Evolutionary conservation across 2,113 vertebrate genomes (phyloP).

Genomic region (Melospiza georgiana): DNA sequence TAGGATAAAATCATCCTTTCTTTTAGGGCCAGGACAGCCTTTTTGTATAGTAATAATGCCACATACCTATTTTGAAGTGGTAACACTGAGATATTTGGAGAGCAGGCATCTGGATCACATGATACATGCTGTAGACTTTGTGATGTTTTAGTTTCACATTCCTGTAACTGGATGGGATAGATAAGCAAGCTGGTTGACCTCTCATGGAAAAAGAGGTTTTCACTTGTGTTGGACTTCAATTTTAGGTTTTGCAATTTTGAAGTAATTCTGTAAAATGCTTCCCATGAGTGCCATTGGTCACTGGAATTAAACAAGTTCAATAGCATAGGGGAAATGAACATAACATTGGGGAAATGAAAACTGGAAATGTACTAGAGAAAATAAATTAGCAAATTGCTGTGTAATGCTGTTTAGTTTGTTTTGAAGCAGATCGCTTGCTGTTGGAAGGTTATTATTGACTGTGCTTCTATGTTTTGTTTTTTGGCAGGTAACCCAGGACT

Average conservation of each 20-base stretch:
- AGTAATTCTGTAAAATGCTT: neutral
- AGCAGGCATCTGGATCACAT: neutral
- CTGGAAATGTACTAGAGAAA: neutral
- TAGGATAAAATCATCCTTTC: neutral
- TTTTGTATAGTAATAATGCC: neutral
- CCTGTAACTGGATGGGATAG: neutral
- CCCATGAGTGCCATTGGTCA: neutral
- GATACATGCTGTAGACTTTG: neutral
- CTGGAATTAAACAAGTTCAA: neutral
- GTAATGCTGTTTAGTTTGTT: neutral
- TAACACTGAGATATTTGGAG: neutral
- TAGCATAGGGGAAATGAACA: neutral
- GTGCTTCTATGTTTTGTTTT: conserved; percentile 3
- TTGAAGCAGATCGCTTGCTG: neutral
- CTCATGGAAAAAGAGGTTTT: neutral
- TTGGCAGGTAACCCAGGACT: conserved; percentile 92
- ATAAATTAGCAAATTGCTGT: neutral
- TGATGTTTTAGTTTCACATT: neutral
- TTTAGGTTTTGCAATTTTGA: neutral
- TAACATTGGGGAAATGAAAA: neutral
- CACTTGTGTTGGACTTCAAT: neutral
- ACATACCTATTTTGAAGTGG: neutral
- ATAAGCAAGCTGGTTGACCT: neutral
- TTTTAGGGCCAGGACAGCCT: neutral
- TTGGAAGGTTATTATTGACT: neutral